Evolutionary conservation across 2,888 invertebrate species (phyloP), one percentile per base, ranked within the genome.

Genomic region (Lobophora halterata): DNA sequence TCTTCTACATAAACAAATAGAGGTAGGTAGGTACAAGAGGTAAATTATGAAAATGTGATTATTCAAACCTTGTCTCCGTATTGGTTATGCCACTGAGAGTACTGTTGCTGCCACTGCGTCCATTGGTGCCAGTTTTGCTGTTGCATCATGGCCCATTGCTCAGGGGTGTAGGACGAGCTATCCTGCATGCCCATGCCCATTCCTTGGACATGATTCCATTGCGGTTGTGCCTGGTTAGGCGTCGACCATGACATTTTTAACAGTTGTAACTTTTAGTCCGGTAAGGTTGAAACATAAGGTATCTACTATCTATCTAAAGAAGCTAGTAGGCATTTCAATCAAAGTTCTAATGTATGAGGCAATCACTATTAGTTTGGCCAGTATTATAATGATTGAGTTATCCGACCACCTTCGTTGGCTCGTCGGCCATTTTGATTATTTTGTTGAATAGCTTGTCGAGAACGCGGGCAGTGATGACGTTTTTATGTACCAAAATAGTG

Each of bases 41-140:
- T n/a, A n/a, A n/a, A n/a, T n/a, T n/a, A n/a, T n/a, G n/a, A n/a
- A n/a, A n/a, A n/a, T n/a, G n/a, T n/a, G 25, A 55, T 52, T 38
- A 38, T 18, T 41, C 51, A 39, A 42, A 93, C 93, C 90, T 93
- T 92, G 38, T 92, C 92, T 26, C 93, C 93, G 70, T 93, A 93
- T 61, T 93, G 93, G 43, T 88, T 90, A 65, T 93, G 93, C 93
- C 93, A 93, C 58, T 92, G 92, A 28, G 91, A 90, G 76, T 93
- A 93, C 59, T 93, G 93, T 52, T 92, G 92, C 58, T 93, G 93
- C 93, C 93, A 93, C 54, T 93, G 93, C 5, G 91, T 89, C 91
- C 93, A 93, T 54, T 93, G 93, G 49, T 91, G 90, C 90, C 92
- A 92, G 61, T 91, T 92, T 67, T 93, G 92, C 54, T 93, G 92